Evolutionary conservation across 1,140 invertebrate species (phyloP), one percentile per base, ranked within the genome.

Genomic region (Cotesia typhae): DNA sequence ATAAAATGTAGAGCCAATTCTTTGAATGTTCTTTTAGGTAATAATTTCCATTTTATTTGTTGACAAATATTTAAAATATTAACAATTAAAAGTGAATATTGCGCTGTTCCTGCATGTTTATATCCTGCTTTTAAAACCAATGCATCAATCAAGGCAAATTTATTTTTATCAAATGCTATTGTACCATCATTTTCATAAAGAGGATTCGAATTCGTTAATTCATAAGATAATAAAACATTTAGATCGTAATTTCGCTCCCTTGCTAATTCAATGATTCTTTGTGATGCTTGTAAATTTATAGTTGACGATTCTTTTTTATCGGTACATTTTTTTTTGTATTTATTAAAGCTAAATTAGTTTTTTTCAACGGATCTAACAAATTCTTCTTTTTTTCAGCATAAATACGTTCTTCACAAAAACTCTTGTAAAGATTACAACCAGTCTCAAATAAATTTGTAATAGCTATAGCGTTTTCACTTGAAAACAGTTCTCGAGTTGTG

Each of bases 191-290:
- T 4, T 36, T 68, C 51, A 12, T 20, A 55, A 9, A 69, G 38
- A 10, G 4, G n/a, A 60, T 60, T 60, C 7, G 6, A 5, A 60
- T 69, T 12, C 20, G 67, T 14, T 17, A 69, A 47, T 69, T 69
- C 67, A 38, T 52, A 71, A 14, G 59, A 12, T 35, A 71, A 65
- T 28, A 71, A 53, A 20, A 12, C 17, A 2, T 64, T 41, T 51
- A 72, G 17, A 66, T 38, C 17, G 28, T 72, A 66, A 57, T 37
- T 57, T n/a, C 70, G 61, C 57, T 66, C 70, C 37, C 51, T 57
- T 12, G 70, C 70, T 66, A 57, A 36, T 9, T 72, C 51, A n/a
- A 72, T 41, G 1, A 72, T 53, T 36, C 70, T 59, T 20, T 66
- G 70, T 36, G 41, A 28, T 7, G 52, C 37, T 41, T 65, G 55